Percentiles rank a stretch among this genome's conserved stretches.
These are phyloP conservation scores for Ceratoteleas bidentatus DNA, from an alignment of 1,140 invertebrate species.

Conservation along the genomic window DNA sequence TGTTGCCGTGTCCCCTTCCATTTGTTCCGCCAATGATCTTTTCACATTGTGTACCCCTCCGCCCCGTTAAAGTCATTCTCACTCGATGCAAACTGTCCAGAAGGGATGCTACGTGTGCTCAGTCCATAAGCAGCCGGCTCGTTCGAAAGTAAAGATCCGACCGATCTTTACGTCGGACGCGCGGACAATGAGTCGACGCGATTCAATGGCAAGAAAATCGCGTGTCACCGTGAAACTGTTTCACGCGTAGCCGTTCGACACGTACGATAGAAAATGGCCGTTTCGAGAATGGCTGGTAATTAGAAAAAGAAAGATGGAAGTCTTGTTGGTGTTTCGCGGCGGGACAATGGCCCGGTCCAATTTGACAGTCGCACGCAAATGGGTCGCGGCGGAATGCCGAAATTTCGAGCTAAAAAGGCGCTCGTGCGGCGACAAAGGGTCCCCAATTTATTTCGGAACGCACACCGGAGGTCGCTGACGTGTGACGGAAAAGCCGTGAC, in stretches of 20 bases:
- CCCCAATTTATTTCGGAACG: slow-evolving; percentile 23
- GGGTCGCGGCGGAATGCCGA: too few species aligned
- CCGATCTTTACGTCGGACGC: slow-evolving; percentile 53
- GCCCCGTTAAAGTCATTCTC: slow-evolving; percentile 57
- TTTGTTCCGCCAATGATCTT: slow-evolving; percentile 66
- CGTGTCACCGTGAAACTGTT: slow-evolving; percentile 40
- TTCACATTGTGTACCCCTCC: slow-evolving; percentile 60
- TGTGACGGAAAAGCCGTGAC: slow-evolving; percentile 26
- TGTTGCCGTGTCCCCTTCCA: slow-evolving; percentile 67
- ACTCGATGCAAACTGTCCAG: slow-evolving; percentile 54
- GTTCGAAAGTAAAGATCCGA: slow-evolving; percentile 44
- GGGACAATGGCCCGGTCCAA: too few species aligned
- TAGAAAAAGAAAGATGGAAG: too few species aligned
- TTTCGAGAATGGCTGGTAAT: not conserved
- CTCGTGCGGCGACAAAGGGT: slow-evolving; percentile 10
- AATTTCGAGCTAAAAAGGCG: not conserved
- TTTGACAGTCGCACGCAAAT: too few species aligned
- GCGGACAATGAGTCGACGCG: slow-evolving; percentile 40
- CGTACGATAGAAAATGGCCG: not conserved
- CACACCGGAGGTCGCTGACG: slow-evolving; percentile 14
- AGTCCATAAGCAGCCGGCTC: slow-evolving; percentile 52
- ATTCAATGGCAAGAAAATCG: slow-evolving; percentile 55
- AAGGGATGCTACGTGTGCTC: slow-evolving; percentile 67
- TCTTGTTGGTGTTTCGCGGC: too few species aligned
- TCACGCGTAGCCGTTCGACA: slow-evolving; percentile 3